These are phyloP conservation scores for Melanostoma scalare DNA, from an alignment of 2,888 invertebrate genomes.

Conservation along the genomic window DNA sequence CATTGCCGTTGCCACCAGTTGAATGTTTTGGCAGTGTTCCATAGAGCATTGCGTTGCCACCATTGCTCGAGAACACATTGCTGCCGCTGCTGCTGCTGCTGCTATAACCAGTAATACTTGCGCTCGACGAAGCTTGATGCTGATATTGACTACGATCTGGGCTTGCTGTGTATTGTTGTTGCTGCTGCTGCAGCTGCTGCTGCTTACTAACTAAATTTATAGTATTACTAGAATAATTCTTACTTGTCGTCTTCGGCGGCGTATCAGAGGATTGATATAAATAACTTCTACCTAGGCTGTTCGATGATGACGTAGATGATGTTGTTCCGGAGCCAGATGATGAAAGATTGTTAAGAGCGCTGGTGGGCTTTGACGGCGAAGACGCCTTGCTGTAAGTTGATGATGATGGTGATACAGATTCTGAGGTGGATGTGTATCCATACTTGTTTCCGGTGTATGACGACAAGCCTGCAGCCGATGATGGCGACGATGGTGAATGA, in stretches of 20 bases:
- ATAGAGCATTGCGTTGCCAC: constrained; percentile 79
- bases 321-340: constrained; percentile 74
- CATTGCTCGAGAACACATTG: constrained; percentile 73
- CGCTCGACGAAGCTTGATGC: constrained; percentile 54
- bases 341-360: constrained; percentile 67
- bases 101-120: constrained; percentile 51
- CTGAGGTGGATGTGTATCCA: constrained; percentile 74
- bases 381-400: constrained; percentile 66
- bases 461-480: constrained; percentile 61
- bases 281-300: constrained; percentile 74
- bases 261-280: constrained; percentile 61
- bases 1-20: constrained; percentile 56
- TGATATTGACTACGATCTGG: constrained; percentile 76
- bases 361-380: constrained; percentile 62
- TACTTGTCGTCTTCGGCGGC: constrained; percentile 74
- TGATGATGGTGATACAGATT: constrained; percentile 61
- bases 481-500: constrained; percentile 74
- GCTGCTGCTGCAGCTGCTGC: constrained; percentile 68
- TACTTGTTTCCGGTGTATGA: constrained; percentile 74
- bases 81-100: constrained; percentile 60
- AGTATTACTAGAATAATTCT: constrained; percentile 77
- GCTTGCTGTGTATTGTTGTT: constrained; percentile 76
- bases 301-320: constrained; percentile 77
- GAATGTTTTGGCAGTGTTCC: constrained; percentile 80
- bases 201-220: constrained; percentile 78